Base-by-base conservation (phyloP, 1,140 invertebrate species). In the Saccostrea echinata region DNA sequence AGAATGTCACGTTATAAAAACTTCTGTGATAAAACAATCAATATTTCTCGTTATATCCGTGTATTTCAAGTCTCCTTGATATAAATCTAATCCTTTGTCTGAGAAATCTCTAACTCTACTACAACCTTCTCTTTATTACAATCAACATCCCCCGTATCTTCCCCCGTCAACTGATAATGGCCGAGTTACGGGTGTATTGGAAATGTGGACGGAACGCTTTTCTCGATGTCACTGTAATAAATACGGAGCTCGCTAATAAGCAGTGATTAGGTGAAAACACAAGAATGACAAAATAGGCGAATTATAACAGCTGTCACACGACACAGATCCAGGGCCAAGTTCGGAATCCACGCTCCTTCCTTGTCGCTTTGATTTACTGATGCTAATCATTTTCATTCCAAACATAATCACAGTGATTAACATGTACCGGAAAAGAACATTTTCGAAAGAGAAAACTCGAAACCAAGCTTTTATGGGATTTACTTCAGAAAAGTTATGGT, bases 1-100 rank as follows among this genome's bases (percentile, higher is more conserved):
- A 76, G 30, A 30, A 76, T 76, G 68, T 76, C 68, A 76, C 68
- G 68, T 76, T 76, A 16, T 76, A 76, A 76, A 76, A 76, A 30
- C 30, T 76, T 76, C 24, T 76, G 27, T 24, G 68, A 76, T 76
- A 33, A 76, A 76, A 76, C 68, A 76, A 76, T 76, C 68, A 76
- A 76, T 76, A 76, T 76, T 6, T 76, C 68, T 76, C 68, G 27
- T 76, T 76, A 30, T 76, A 76, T 30, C 68, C 27, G 16, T 76
- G 68, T 76, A 16, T 30, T 33, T 76, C 64, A 76, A 33, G 27
- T 76, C 68, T 27, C 68, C 13, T 9, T 33, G 68, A 76, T 76
- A 76, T 12, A 30, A 76, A 76, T 76, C 68, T 30, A 76, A 76
- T 76, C 68, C 68, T 33, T 16, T 76, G 27, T 33, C 24, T 3